These are phyloP conservation scores for Pristis pectinata DNA, from an alignment of 2,797 vertebrate species.

Conservation along the genomic window DNA sequence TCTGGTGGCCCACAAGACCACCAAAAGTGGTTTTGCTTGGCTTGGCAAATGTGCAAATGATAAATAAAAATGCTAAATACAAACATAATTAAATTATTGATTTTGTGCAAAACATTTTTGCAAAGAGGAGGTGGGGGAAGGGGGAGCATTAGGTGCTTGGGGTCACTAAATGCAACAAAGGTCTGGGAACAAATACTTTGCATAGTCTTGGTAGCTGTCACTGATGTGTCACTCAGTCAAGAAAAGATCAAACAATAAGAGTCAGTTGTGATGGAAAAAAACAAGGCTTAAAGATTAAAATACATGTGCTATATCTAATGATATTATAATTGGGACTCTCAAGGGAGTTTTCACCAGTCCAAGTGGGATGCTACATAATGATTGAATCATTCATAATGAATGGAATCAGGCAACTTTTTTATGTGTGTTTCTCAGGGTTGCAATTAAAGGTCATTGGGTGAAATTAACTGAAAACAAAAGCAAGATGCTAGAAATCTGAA, in stretches of 20 bases:
- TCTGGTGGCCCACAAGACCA: too few relatives aligned
- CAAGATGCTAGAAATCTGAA: too few relatives aligned
- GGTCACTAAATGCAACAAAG: not conserved
- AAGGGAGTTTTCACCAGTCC: not conserved
- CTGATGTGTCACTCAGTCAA: not conserved
- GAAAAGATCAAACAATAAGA: not conserved
- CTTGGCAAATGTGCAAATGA: too few relatives aligned
- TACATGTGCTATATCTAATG: not conserved
- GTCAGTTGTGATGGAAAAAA: not conserved
- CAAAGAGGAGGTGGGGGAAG: not conserved
- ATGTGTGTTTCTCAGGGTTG: not conserved
- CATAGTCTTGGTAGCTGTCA: not conserved
- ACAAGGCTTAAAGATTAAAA: not conserved
- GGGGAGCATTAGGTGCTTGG: not conserved
- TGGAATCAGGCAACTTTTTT: not conserved
- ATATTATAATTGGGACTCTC: not conserved
- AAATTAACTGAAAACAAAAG: too few relatives aligned
- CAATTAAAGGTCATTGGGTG: not conserved
- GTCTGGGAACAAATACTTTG: not conserved
- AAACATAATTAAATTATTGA: not conserved
- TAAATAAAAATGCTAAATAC: too few relatives aligned
- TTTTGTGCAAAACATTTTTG: not conserved
- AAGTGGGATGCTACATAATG: not conserved
- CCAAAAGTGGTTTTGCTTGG: too few relatives aligned
- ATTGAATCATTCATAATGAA: not conserved